Base-by-base conservation (phyloP, 2,797 vertebrate species). In the Rhyacichthys aspro region DNA sequence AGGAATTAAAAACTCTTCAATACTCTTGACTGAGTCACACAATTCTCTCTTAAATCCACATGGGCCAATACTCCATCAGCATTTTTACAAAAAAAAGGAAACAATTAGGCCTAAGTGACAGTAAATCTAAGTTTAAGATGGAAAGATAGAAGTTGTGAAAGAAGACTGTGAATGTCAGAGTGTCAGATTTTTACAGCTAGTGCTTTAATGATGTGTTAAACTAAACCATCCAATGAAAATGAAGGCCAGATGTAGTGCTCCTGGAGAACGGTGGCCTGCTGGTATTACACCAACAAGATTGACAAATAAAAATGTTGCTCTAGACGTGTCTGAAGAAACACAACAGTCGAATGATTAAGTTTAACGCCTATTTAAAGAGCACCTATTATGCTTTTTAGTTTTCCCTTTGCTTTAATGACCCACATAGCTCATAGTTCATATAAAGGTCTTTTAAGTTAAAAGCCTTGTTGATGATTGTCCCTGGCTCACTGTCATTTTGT, bases 201-300 rank as follows among this genome's bases (percentile, higher is more conserved):
- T 41, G 53, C 28, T 78, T 87, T 83, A 79, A 83, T 76, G 65
- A 76, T 53, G 73, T 81, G 78, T 85, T 77, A 77, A 80, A 84
- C 63, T 61, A 56, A 84, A 82, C 56, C 48, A 50, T 78, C 43
- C 53, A 17, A 46, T 48, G 48, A 55, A 76, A 82, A 84, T 78
- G 47, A 67, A 67, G 64, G 16, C 64, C 76, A 81, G 74, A 66
- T 79, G 72, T 57, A 59, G 47, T 33, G 36, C 49, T 66, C 45
- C 55, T 50, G 44, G 17, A 61, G 17, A 53, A 54, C n/a, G 37
- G 72, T 62, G 64, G 64, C 57, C 36, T 67, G 61, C 58, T 63
- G 34, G 38, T 49, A 61, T 50, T 62, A 37, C 19, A 54, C 55
- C 14, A 34, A 19, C 1, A 9, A 23, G 16, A 34, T 15, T 52